Evolutionary conservation across 2,797 vertebrate genomes (phyloP).

Genomic region (Diglossa cyanea): DNA sequence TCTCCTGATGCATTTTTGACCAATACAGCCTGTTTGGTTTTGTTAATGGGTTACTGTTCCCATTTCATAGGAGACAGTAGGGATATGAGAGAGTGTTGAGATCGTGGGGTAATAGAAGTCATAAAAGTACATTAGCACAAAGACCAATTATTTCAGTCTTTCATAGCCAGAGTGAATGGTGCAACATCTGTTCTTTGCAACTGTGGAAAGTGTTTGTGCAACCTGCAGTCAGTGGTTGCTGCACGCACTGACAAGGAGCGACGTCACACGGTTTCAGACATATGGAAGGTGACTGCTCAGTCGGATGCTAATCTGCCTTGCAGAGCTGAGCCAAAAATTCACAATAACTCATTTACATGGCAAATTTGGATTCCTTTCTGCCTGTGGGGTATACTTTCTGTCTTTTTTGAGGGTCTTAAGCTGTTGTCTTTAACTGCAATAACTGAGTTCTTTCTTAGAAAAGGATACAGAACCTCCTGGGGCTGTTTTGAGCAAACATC

Average conservation of each 20-base stretch:
- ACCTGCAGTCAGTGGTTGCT: not conserved
- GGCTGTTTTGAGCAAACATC: not conserved
- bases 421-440: not conserved
- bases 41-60: not conserved
- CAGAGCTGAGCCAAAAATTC: constrained; percentile 4
- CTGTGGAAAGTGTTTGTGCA: not conserved
- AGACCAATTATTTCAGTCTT: not conserved
- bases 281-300: not conserved
- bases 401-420: not conserved
- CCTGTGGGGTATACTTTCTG: not conserved
- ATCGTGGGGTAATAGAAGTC: not conserved
- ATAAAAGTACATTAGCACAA: not conserved
- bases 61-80: not conserved
- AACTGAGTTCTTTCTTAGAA: not conserved
- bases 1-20: not conserved
- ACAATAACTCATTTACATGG: not conserved
- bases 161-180: not conserved
- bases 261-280: not conserved
- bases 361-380: not conserved
- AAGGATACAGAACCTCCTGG: not conserved
- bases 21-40: not conserved
- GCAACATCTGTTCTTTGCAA: constrained; percentile 21
- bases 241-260: not conserved
- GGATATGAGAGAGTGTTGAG: not conserved
- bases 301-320: not conserved